Percentiles rank a stretch among this genome's conserved stretches.
Conservation (phyloP, 2,797 vertebrate species). For the Eulemur rubriventer region DNA sequence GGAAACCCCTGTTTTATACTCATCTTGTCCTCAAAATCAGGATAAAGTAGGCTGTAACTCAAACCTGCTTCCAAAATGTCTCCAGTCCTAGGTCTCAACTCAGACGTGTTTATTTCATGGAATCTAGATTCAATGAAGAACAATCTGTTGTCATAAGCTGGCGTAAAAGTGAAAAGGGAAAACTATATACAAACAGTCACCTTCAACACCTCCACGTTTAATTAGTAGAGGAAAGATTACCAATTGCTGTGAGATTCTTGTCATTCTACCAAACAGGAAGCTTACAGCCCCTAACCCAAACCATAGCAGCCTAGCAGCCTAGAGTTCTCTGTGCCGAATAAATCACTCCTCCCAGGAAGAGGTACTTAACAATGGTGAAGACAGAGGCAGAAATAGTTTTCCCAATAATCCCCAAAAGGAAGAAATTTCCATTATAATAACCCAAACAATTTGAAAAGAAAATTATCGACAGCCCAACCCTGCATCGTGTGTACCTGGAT, state of each 20-base stretch:
- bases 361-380: neutral
- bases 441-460: constrained; percentile 22
- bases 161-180: neutral
- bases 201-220: neutral
- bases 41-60: neutral
- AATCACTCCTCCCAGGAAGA: neutral
- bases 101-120: neutral
- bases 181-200: neutral
- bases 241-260: neutral
- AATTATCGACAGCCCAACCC: neutral
- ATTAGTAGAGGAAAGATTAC: neutral
- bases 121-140: neutral
- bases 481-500: neutral
- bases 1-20: neutral
- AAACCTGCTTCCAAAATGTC: neutral
- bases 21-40: neutral
- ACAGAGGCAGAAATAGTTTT: neutral
- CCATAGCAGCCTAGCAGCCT: too few relatives aligned
- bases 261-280: neutral
- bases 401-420: neutral
- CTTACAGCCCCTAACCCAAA: too few relatives aligned
- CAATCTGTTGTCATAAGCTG: neutral
- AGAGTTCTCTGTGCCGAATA: neutral
- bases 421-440: neutral
- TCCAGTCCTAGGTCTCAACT: neutral